Evolutionary conservation across 1,140 invertebrate species (phyloP).

Genomic region (Metopolophium dirhodum): DNA sequence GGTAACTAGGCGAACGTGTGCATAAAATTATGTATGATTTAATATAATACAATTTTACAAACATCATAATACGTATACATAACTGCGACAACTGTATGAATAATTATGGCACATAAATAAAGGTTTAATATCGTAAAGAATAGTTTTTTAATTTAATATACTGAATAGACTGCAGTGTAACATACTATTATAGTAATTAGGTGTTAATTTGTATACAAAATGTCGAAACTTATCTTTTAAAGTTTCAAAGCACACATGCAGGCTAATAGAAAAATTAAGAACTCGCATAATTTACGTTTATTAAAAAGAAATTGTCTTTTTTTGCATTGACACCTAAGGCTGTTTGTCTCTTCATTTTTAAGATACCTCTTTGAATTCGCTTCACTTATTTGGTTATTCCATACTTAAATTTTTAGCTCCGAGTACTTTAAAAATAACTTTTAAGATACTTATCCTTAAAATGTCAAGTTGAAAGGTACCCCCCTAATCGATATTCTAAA

Average conservation of each 20-base stretch:
- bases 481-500: too few species aligned
- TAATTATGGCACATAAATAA: neutral
- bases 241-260: neutral
- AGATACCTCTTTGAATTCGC: too few species aligned
- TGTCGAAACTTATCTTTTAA: neutral
- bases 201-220: neutral
- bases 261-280: neutral
- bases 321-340: too few species aligned
- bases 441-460: too few species aligned
- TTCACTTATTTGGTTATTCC: too few species aligned
- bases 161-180: neutral
- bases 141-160: neutral
- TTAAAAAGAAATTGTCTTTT: too few species aligned
- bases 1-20: neutral
- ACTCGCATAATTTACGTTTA: too few species aligned
- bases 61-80: neutral
- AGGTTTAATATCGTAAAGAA: neutral
- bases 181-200: neutral
- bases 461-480: too few species aligned
- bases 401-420: too few species aligned
- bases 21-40: neutral
- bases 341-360: too few species aligned
- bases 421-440: too few species aligned
- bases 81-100: neutral
- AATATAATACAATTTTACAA: neutral